Conservation (phyloP, 92 coral and sea anemone species). For the Pocillopora grandis region DNA sequence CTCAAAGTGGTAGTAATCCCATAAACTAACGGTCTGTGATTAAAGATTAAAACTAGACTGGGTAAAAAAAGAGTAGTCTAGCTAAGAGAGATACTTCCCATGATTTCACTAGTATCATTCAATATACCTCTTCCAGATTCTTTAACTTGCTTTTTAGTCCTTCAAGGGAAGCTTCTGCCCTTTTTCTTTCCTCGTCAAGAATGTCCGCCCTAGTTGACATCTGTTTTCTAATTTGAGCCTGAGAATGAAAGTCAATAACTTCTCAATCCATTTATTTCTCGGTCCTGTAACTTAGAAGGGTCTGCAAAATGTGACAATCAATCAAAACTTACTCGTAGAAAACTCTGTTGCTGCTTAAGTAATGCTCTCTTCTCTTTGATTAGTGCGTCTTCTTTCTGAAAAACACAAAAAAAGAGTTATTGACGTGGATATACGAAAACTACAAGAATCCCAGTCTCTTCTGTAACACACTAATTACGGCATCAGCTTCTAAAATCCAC, state of each 20-base stretch:
- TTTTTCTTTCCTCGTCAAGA: conserved; percentile 69
- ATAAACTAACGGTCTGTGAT: no score
- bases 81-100: background rate
- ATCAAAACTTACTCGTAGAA: conserved; percentile 43
- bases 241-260: background rate
- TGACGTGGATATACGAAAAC: no score
- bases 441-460: background rate
- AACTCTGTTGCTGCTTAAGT: conserved; percentile 49
- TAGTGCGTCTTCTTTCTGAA: conserved; percentile 38
- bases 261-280: background rate
- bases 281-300: background rate
- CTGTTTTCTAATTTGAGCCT: conserved; percentile 77
- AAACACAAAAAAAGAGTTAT: background rate
- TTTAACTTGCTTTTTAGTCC: conserved; percentile 74
- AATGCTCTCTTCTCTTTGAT: conserved; percentile 25
- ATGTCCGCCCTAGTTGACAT: conserved; percentile 73
- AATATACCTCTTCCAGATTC: conserved; percentile 65
- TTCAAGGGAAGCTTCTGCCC: conserved; percentile 71
- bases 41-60: background rate
- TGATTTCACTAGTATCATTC: background rate
- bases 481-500: no score
- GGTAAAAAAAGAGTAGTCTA: background rate
- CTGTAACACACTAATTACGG: no score
- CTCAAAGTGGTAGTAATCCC: no score
- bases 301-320: background rate